phyloP scores from a whole-genome alignment of 2,113 vertebrate genomes.

The Nannobrachium achirus region DNA sequence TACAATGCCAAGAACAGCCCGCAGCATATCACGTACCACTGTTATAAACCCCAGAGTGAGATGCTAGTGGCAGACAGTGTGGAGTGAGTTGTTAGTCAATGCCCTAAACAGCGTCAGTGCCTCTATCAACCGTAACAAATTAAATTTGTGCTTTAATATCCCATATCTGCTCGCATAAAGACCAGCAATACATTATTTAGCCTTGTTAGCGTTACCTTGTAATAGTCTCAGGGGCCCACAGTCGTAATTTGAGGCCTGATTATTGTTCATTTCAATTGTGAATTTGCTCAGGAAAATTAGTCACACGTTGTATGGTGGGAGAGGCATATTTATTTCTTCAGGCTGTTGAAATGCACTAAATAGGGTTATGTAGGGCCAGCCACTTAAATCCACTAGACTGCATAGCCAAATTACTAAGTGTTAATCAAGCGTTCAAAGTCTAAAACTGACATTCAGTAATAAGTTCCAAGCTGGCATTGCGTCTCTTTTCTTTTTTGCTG shows the following conservation, averaged over 20 bases:
- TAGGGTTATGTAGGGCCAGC: background rate
- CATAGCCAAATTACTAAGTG: background rate
- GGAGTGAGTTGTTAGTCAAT: conserved; percentile 29
- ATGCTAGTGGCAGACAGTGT: conserved; percentile 18
- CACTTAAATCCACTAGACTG: background rate
- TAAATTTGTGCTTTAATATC: conserved; percentile 70
- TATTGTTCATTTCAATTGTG: conserved; percentile 42
- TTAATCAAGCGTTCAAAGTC: background rate
- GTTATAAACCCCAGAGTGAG: conserved; percentile 29
- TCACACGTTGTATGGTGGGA: background rate
- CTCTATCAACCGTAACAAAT: conserved; percentile 57
- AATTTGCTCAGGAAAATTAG: conserved; percentile 28
- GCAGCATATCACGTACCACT: conserved; percentile 24
- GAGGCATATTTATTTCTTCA: background rate
- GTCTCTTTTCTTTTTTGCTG: too few relatives aligned
- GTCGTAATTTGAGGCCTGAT: conserved; percentile 49
- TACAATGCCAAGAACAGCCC: too few relatives aligned
- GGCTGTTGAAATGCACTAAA: background rate
- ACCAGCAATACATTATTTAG: conserved; percentile 67
- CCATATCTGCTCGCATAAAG: conserved; percentile 55
- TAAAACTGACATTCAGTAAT: background rate
- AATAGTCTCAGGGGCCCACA: conserved; percentile 51
- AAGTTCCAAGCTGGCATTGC: too few relatives aligned
- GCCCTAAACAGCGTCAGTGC: conserved; percentile 34
- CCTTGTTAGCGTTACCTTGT: conserved; percentile 63